Base-by-base conservation (phyloP, 2,113 vertebrate genomes). In the Chionodraco myersi region DNA sequence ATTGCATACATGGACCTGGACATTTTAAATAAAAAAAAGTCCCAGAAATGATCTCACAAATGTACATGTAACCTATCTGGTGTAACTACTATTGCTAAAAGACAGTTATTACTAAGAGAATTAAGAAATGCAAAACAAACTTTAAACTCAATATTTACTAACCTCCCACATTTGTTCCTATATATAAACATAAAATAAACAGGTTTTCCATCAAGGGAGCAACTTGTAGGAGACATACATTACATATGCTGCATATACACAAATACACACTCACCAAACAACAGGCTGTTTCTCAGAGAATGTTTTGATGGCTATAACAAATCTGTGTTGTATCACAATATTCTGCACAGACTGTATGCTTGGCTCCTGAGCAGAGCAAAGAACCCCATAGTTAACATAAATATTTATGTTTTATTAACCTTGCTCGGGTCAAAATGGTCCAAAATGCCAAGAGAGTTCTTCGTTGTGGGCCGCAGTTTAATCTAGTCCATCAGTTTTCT, bases 321-420 rank as follows among this genome's bases (percentile, higher is more conserved):
- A 89, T 88, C 89, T 91, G 84, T 72, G 73, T 82, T 87, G 58
- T 84, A 86, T 89, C 80, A 87, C 82, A 82, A 84, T 86, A 83
- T 86, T 82, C 76, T 3, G 36, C 48, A 36, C 72, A 76, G 75
- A 75, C 54, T 85, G 72, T 83, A 63, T 75, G 76, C 76, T 87
- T 84, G 73, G 75, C 81, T 79, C 84, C 72, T 82, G 84, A 87
- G 70, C 59, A 8, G 70, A 83, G 83, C 72, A 89, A 83, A 81
- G 85, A 84, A 72, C 80, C 72, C n/a, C 83, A 82, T 68, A 59
- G 85, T 41, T 53, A 86, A 77, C 77, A 74, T 92, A 94, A 94
- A 94, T 91, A 91, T 93, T 93, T 92, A 92, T 87, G 82, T 92
- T 88, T 90, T 91, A 89, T 88, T 92, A 90, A 91, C 80, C 83